Base-by-base conservation (phyloP, 2,113 vertebrate species). In the Nibea albiflora region DNA sequence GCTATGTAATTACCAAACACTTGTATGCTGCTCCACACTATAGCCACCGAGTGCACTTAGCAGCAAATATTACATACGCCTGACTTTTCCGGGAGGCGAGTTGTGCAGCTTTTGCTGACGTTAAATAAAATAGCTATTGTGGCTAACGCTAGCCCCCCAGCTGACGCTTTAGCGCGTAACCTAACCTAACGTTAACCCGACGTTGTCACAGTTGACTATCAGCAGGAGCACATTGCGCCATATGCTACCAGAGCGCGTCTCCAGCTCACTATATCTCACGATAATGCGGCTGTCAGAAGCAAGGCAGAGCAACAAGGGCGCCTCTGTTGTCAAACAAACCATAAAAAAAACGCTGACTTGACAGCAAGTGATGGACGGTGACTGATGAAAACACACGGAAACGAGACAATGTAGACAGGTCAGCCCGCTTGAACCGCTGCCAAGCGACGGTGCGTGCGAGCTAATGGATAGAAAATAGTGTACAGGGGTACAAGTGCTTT, bases 111-210 rank as follows among this genome's bases (percentile, higher is more conserved):
- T 67, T 61, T 56, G 63, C 57, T 56, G 68, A 77, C 66, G 66
- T 57, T 46, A 54, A 39, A n/a, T 53, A 44, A 69, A 80, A 39
- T 4, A 67, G 68, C 61, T 76, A 65, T 16, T 20, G 74, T 16
- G 5, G 79, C 81, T 86, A 86, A 73, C 16, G 76, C 66, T 84
- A 88, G 69, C 62, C 9, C 9, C 24, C 22, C 50, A n/a, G 62
- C 63, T 72, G 64, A 44, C 44, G 80, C 50, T 7, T 26, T 12
- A 62, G 49, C 60, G n/a, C 54, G 4, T 60, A 70, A 44, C 22
- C 47, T 47, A 52, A 44, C 16, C n/a, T 19, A 46, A 73, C 24
- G 31, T 8, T 35, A 35, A 35, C 31, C 31, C 8, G 8, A 39
- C 35, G 35, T 39, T 39, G 35, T 8, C 35, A 39, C 31, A 35